Conservation (phyloP, 2,797 vertebrate genomes). For the Intellagama lesueurii region DNA sequence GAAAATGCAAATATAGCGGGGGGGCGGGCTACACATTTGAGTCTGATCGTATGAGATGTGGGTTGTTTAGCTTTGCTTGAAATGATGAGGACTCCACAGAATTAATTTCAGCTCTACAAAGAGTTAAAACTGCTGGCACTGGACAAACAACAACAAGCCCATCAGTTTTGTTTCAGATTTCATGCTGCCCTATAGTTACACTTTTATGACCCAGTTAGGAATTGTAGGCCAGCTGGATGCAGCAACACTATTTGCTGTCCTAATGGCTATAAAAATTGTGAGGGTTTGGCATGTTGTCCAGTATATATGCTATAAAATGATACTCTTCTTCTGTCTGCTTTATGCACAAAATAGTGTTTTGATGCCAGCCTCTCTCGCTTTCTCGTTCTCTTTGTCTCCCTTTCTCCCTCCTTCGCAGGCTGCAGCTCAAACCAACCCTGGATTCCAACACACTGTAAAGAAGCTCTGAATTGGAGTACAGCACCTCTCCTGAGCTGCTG, state of each 20-base stretch:
- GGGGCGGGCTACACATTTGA: not conserved
- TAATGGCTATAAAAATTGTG: conserved; percentile 34
- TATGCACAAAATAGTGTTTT: not conserved
- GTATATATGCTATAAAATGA: conserved; percentile 28
- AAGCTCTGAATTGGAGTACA: not conserved
- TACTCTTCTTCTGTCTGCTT: conserved; percentile 22
- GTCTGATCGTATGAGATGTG: no score
- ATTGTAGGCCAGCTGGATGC: conserved; percentile 25
- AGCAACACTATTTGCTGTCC: conserved; percentile 37
- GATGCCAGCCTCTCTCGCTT: not conserved
- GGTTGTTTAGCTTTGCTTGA: not conserved
- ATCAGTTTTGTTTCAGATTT: conserved; percentile 29
- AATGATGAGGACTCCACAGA: not conserved
- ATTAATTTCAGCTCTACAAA: not conserved
- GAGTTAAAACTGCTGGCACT: conserved; percentile 23
- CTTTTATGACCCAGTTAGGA: conserved; percentile 42
- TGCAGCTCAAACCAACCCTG: conserved; percentile 11
- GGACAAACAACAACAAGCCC: not conserved
- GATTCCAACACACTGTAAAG: not conserved
- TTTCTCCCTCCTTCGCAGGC: not conserved
- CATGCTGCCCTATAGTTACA: not conserved
- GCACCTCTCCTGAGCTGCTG: not conserved
- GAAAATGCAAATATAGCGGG: not conserved
- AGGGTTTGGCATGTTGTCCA: conserved; percentile 31
- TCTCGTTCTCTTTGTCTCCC: not conserved